Percentiles rank a stretch among this genome's conserved stretches.
These are phyloP conservation scores for Portunus trituberculatus DNA, from an alignment of 1,140 invertebrate genomes.

Conservation along the genomic window DNA sequence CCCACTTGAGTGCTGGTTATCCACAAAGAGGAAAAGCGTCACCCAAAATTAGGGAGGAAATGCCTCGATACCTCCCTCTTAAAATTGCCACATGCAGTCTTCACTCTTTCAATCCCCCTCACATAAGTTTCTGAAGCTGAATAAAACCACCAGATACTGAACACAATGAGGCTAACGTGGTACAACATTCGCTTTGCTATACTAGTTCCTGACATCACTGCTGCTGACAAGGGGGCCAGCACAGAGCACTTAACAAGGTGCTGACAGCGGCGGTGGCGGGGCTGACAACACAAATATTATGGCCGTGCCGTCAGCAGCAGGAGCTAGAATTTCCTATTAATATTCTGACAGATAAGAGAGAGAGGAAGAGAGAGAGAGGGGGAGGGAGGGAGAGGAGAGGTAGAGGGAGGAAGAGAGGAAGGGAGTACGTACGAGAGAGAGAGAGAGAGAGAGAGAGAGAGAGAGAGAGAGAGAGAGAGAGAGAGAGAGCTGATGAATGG, in stretches of 20 bases:
- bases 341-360: slow-evolving; percentile 27
- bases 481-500: slow-evolving; percentile 34
- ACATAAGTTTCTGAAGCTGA: too few species aligned
- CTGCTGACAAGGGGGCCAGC: too few species aligned
- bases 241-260: not conserved
- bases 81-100: too few species aligned
- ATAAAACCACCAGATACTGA: too few species aligned
- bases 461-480: slow-evolving; percentile 12
- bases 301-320: not conserved
- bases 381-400: not conserved
- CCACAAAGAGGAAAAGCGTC: too few species aligned
- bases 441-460: not conserved
- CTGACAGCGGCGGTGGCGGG: not conserved
- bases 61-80: too few species aligned
- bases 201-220: too few species aligned
- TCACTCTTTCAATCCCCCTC: too few species aligned
- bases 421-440: not conserved
- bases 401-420: not conserved
- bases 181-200: too few species aligned
- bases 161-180: too few species aligned
- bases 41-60: too few species aligned
- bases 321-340: not conserved
- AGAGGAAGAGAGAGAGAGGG: not conserved
- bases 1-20: too few species aligned
- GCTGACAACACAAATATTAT: not conserved